phyloP scores from a whole-genome alignment of 2,797 vertebrate species.

The Parotocinclus haroldoi region DNA sequence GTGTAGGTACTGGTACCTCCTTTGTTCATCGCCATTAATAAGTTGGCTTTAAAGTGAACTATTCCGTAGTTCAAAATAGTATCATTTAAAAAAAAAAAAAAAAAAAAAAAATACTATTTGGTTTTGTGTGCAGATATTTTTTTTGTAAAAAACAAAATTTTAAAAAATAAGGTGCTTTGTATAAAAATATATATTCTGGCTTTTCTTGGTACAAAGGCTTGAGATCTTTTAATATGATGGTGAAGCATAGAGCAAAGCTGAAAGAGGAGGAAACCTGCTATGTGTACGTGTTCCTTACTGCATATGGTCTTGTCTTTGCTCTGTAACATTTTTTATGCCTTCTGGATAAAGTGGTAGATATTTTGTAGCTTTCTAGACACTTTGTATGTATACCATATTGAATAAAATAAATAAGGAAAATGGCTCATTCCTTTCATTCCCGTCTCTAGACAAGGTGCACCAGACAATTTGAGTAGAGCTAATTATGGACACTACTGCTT shows the following conservation, averaged over 20 bases:
- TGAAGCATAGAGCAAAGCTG: constrained; percentile 87
- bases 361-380: constrained; percentile 99
- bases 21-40: constrained; percentile 85
- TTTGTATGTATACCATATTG: constrained; percentile 99
- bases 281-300: constrained; percentile 93
- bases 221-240: constrained; percentile 95
- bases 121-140: constrained; percentile 90
- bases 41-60: constrained; percentile 97
- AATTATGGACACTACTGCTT: too few relatives aligned
- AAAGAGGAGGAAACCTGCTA: constrained; percentile 70
- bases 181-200: constrained; percentile 90
- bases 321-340: constrained; percentile 98
- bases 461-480: too few relatives aligned
- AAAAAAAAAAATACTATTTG: constrained; percentile 70
- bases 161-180: constrained; percentile 81
- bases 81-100: constrained; percentile 62
- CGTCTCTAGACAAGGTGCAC: not conserved
- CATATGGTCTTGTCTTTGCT: constrained; percentile 98
- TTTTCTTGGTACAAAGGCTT: constrained; percentile 97
- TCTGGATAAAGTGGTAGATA: constrained; percentile 97
- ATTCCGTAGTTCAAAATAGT: constrained; percentile 88
- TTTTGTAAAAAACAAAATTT: constrained; percentile 69
- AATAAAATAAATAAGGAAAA: constrained; percentile 92
- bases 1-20: constrained; percentile 99
- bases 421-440: not conserved